Base-by-base conservation (phyloP, 2,797 vertebrate species). In the Diglossa cyanea region DNA sequence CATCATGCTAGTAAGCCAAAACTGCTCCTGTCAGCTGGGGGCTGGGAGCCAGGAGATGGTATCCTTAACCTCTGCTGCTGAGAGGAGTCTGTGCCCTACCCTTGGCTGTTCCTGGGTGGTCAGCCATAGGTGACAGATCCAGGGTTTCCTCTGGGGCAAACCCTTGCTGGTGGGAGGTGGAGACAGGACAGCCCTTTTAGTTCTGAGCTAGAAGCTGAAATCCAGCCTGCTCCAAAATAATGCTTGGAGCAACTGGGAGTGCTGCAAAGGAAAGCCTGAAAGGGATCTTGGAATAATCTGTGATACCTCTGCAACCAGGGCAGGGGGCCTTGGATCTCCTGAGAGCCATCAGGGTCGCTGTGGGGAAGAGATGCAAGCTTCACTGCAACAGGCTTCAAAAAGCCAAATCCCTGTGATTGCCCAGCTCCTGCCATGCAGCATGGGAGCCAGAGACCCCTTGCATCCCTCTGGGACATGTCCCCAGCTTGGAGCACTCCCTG, bases 331-430 rank as follows among this genome's bases (percentile, higher is more conserved):
- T 33, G 65, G 19, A n/a, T 77, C 61, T n/a, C 8, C 48, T 39
- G 35, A 31, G 66, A 54, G 19, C 1, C 0, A 4, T 10, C 17
- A 37, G 44, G 17, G 20, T 51, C 21, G 33, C 63, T 35, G 71
- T 6, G 20, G 28, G 53, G 73, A 72, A 35, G 33, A 55, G 47
- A 25, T 42, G n/a, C 13, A 55, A 85, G 20, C 33, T 53, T n/a
- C 72, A 58, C 33, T 45, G 47, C 21, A 14, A 11, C 3, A 53
- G 21, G 30, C 45, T 79, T 53, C 55, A 54, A 70, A 76, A 86
- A 86, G 15, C 25, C 39, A 66, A 71, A 40, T 67, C 48, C 37
- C 26, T 7, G 11, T 0, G 2, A 62, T 6, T 0, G 1, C 53
- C 35, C 24, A 8, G 31, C 26, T 72, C 55, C 77, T 15, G 6